Percentiles rank a stretch among this genome's conserved stretches.
Conservation (phyloP, 2,797 vertebrate genomes). For the Amazonetta brasiliensis region DNA sequence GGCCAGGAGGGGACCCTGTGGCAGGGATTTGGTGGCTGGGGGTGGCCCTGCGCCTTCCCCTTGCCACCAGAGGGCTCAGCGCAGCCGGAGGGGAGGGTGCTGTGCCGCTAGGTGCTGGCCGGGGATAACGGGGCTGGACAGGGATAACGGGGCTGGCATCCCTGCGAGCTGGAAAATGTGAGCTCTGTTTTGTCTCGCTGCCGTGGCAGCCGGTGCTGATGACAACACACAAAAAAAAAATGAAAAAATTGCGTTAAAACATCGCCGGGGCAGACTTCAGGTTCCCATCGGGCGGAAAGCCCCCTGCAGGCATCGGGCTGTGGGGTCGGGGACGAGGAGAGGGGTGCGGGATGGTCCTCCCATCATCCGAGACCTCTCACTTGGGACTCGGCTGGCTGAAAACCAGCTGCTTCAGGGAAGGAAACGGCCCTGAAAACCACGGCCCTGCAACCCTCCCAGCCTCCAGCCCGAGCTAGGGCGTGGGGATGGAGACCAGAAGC, state of each 20-base stretch:
- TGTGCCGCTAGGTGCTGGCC: not conserved
- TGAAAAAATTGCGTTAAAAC: not conserved
- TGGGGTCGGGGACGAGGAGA: not conserved
- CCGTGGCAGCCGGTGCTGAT: not conserved
- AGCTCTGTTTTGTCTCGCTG: conserved; percentile 53
- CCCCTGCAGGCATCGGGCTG: rapidly evolving
- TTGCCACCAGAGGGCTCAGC: conserved; percentile 27
- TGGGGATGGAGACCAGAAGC: not conserved
- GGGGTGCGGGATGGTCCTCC: not conserved
- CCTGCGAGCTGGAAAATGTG: conserved; percentile 2
- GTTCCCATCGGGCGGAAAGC: not conserved
- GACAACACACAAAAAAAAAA: not conserved
- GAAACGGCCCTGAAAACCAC: not conserved
- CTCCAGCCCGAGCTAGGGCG: not conserved
- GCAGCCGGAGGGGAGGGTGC: not conserved
- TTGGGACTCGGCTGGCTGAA: not conserved
- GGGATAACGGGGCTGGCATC: not conserved
- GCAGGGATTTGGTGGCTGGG: not conserved
- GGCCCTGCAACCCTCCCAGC: not conserved
- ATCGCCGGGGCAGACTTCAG: not conserved
- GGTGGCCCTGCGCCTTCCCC: not conserved
- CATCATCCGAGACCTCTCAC: not conserved
- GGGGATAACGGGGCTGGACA: not conserved
- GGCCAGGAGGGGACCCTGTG: not conserved
- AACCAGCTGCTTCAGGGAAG: not conserved